These are phyloP conservation scores for Drosophila leonis DNA, from an alignment of 2,888 invertebrate genomes.

Conservation along the genomic window DNA sequence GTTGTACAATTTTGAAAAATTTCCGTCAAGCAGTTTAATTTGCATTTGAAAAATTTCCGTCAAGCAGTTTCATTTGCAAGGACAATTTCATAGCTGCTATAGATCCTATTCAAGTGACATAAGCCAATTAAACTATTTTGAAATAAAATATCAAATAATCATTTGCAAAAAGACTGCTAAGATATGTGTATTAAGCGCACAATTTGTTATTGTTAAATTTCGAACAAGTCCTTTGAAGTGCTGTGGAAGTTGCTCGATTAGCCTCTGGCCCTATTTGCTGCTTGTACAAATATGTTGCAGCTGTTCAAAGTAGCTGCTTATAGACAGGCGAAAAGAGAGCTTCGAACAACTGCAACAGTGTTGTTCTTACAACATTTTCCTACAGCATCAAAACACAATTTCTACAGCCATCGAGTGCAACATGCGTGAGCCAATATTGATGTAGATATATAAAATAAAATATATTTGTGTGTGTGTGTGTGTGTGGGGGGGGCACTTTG, in stretches of 20 bases:
- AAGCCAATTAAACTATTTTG: neutral
- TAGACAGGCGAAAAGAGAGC: neutral
- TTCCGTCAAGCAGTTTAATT: too few relatives aligned
- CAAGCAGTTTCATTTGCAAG: too few relatives aligned
- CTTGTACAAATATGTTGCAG: slow-evolving; percentile 3
- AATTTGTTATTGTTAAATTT: slow-evolving; percentile 5
- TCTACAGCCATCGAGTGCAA: slow-evolving; percentile 2
- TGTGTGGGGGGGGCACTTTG: neutral
- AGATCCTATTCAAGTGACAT: neutral
- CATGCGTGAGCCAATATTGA: slow-evolving; percentile 8
- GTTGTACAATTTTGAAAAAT: too few relatives aligned
- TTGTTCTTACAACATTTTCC: slow-evolving; percentile 20
- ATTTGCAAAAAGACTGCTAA: neutral
- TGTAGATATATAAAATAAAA: neutral
- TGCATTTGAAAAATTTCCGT: too few relatives aligned
- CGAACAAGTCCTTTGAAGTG: neutral
- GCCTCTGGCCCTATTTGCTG: neutral
- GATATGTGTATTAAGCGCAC: too few relatives aligned
- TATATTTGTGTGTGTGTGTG: neutral
- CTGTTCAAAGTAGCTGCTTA: neutral
- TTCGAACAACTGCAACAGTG: neutral
- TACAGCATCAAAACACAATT: neutral
- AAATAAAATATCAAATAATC: neutral
- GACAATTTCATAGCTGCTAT: neutral
- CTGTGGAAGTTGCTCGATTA: neutral